phyloP scores from a whole-genome alignment of 2,113 vertebrate genomes.

The Nyctibius bracteatus region DNA sequence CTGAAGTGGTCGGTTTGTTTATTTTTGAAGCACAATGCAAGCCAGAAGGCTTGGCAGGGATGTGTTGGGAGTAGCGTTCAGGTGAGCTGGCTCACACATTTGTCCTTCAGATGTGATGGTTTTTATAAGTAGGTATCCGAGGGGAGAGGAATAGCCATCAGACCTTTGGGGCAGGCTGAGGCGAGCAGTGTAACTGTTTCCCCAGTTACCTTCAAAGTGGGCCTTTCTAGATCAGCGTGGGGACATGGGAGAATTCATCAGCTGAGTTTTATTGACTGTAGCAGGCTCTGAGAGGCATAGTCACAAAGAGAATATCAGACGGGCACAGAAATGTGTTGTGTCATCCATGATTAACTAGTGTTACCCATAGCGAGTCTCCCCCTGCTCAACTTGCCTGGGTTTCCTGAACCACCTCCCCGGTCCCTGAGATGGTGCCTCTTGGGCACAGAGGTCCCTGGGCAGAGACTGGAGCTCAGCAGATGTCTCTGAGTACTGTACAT shows the following conservation, averaged over 20 bases:
- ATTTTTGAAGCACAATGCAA: not conserved
- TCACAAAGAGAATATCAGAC: not conserved
- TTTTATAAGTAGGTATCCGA: not conserved
- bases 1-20: not conserved
- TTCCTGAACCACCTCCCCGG: not conserved
- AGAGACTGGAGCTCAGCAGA: not conserved
- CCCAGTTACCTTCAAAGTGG: not conserved
- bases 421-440: not conserved
- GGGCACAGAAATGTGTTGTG: rapidly evolving
- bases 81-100: not conserved
- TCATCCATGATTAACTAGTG: rapidly evolving
- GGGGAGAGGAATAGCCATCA: not conserved
- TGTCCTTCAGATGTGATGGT: not conserved
- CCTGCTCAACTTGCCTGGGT: not conserved
- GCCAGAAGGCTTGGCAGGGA: not conserved
- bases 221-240: not conserved
- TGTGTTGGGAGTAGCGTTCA: not conserved
- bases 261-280: not conserved
- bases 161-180: not conserved
- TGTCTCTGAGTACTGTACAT: no score
- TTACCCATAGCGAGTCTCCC: not conserved
- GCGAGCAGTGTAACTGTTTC: not conserved
- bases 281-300: not conserved
- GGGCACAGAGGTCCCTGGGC: not conserved
- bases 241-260: not conserved